Conservation (phyloP, 2,797 vertebrate species). For the Dryobates pubescens region DNA sequence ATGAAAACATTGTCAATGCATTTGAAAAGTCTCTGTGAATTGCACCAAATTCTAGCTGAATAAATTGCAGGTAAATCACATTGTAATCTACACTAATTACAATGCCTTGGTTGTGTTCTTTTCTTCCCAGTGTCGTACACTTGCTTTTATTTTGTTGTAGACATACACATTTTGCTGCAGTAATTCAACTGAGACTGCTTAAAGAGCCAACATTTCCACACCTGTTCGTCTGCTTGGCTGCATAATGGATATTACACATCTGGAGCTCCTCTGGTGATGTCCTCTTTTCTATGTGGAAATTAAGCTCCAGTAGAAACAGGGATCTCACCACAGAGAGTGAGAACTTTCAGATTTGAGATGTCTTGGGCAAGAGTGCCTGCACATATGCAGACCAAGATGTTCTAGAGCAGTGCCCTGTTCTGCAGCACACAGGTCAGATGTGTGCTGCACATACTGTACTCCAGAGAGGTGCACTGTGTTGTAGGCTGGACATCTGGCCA, state of each 20-base stretch:
- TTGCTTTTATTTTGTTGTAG: neutral
- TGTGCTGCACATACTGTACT: neutral
- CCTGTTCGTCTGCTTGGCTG: neutral
- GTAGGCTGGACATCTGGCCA: neutral
- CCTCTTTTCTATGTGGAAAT: neutral
- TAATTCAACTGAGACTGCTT: neutral
- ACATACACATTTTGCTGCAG: neutral
- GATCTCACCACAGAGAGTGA: neutral
- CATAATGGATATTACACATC: neutral
- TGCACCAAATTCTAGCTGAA: neutral
- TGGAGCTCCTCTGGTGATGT: neutral
- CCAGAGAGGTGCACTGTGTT: fast-evolving
- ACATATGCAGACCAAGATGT: neutral
- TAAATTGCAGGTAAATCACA: neutral
- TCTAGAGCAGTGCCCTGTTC: neutral
- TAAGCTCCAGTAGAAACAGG: neutral
- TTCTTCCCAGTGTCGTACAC: neutral
- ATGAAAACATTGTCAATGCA: neutral
- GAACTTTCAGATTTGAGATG: neutral
- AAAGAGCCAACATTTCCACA: neutral
- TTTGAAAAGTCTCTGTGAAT: neutral
- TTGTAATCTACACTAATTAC: neutral
- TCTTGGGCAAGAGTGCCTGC: neutral
- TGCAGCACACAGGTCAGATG: neutral
- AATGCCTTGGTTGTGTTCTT: neutral